phyloP scores from a whole-genome alignment of 2,113 vertebrate genomes.

The Pica pica region DNA sequence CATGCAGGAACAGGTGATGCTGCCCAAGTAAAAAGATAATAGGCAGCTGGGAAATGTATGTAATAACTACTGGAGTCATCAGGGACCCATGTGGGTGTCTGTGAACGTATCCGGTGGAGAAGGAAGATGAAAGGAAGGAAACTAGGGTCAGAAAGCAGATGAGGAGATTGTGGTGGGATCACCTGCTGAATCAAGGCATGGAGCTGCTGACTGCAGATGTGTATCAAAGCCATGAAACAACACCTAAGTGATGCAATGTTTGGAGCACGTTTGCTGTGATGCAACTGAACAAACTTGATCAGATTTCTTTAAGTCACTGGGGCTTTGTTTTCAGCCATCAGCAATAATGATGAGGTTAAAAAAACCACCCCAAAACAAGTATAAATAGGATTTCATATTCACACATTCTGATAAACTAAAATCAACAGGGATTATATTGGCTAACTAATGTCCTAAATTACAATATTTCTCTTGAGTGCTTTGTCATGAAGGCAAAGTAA shows the following conservation, averaged over 20 bases:
- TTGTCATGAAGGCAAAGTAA: not conserved
- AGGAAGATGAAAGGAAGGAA: conserved; percentile 1
- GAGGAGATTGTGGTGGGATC: not conserved
- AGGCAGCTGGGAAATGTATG: not conserved
- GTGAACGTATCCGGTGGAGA: not conserved
- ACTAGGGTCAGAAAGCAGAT: not conserved
- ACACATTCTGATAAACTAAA: not conserved
- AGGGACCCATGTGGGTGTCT: not conserved
- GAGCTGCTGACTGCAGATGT: not conserved
- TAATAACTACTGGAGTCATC: not conserved
- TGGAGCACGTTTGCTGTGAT: not conserved
- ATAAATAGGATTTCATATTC: not conserved
- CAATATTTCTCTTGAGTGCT: not conserved
- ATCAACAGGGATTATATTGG: not conserved
- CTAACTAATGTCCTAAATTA: not conserved
- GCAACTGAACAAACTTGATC: not conserved
- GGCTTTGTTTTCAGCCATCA: not conserved
- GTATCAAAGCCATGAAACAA: not conserved
- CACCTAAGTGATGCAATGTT: not conserved
- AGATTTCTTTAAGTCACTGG: not conserved
- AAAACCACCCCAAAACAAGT: not conserved
- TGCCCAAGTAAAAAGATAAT: not conserved
- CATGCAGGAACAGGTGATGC: not conserved
- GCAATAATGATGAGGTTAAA: not conserved
- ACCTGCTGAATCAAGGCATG: not conserved